Evolutionary conservation across 2,797 vertebrate species (phyloP), one percentile per base, ranked within the genome.

Genomic region (Melopsittacus undulatus): DNA sequence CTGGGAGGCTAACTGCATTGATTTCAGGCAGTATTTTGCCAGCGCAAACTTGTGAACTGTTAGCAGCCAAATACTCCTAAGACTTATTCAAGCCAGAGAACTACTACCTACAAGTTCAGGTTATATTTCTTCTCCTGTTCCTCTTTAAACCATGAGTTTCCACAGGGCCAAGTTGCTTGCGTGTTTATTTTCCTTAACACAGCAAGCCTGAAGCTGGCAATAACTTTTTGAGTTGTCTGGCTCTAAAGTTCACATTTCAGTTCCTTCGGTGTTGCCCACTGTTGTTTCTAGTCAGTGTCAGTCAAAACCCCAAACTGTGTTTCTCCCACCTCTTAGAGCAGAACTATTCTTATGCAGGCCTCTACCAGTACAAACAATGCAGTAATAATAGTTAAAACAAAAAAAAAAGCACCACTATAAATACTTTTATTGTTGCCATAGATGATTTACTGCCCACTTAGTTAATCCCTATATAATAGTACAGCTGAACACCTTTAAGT

Each of bases 381-480:
- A 97, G 68, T 63, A 95, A 81, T 90, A 97, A 97, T 30, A 87
- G 62, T 59, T 42, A 64, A 68, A 57, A 57, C 13, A 74, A 88
- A 95, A 34, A 73, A 45, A 49, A 45, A 11, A 84, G 66, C 73
- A 93, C 74, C 91, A 67, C 95, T 97, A 96, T 97, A 98, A 98
- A 98, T 97, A 97, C 75, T 95, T 97, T 96, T 97, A 98, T 95
- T 96, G 93, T 94, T 96, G 89, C 74, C 93, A 96, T 64, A 97
- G 94, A 94, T 97, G 91, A 98, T 98, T 98, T 98, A 98, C 91
- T 96, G 81, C 87, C 83, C 20, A 48, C 92, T 98, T 97, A 96
- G 97, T 97, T 98, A 98, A 97, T 97, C 92, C 69, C 97, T 97
- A 96, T 97, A 98, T 98, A 98, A 98, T 93, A 96, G 95, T 97